phyloP scores from a whole-genome alignment of 2,113 vertebrate species.

The Cnemophilus loriae region DNA sequence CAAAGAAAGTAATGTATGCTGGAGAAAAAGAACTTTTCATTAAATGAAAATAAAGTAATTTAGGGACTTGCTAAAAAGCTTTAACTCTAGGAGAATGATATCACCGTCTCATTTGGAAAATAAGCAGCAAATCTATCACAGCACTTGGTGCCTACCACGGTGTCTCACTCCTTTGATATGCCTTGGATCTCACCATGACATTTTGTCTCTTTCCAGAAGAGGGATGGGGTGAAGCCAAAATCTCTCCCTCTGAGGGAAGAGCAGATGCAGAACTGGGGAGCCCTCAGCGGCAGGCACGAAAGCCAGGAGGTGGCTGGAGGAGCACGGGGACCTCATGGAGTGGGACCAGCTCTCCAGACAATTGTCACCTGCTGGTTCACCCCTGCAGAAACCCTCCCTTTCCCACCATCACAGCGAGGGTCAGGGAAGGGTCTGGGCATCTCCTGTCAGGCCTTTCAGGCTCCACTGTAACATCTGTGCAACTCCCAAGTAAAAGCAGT shows the following conservation, averaged over 20 bases:
- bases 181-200: background rate
- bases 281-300: background rate
- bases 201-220: background rate
- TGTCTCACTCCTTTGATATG: background rate
- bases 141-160: background rate
- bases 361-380: background rate
- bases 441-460: background rate
- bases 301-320: background rate
- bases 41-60: background rate
- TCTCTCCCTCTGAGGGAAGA: background rate
- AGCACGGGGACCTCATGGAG: rapidly evolving
- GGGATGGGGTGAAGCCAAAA: background rate
- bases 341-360: background rate
- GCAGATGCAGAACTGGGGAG: background rate
- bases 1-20: background rate
- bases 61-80: background rate
- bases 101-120: background rate
- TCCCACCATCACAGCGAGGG: background rate
- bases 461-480: no score
- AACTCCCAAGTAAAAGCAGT: background rate
- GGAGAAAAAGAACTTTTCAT: background rate
- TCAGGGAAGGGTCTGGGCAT: background rate
- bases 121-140: background rate
- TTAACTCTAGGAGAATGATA: background rate
- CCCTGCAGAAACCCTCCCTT: background rate